Conservation (phyloP, 1,140 invertebrate species). For the Cyclina sinensis region DNA sequence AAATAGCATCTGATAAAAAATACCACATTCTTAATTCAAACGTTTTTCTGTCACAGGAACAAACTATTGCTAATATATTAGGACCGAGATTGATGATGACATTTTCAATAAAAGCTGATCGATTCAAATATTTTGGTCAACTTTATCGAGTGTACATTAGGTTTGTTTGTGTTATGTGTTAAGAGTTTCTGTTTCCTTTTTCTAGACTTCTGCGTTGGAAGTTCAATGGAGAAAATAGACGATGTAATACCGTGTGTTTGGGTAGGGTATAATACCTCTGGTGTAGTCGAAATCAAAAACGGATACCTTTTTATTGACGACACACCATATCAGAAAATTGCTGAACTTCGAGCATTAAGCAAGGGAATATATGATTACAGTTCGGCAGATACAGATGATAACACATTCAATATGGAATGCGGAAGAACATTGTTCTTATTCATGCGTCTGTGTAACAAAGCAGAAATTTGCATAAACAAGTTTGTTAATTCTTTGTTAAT, state of each 20-base stretch:
- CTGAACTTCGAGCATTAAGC: conserved; percentile 34
- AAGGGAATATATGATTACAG: not conserved
- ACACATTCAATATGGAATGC: conserved; percentile 49
- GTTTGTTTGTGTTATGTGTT: too few relatives aligned
- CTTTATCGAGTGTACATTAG: too few relatives aligned
- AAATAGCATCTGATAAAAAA: too few relatives aligned
- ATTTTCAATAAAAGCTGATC: too few relatives aligned
- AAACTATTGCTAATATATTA: too few relatives aligned
- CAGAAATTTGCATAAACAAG: conserved; percentile 42
- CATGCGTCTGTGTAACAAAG: conserved; percentile 60
- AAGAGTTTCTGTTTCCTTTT: too few relatives aligned
- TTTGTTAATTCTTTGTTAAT: conserved; percentile 38
- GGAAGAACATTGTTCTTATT: conserved; percentile 54
- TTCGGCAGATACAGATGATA: not conserved
- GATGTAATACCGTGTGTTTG: conserved; percentile 61
- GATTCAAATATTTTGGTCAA: too few relatives aligned
- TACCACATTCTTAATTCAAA: too few relatives aligned
- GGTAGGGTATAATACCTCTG: conserved; percentile 54
- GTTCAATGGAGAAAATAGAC: conserved; percentile 36
- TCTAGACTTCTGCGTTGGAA: conserved; percentile 64
- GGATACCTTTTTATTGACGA: conserved; percentile 32
- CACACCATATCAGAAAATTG: not conserved
- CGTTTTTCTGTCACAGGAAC: too few relatives aligned
- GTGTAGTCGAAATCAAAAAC: conserved; percentile 53
- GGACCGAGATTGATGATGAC: too few relatives aligned